Percentiles rank a stretch among this genome's conserved stretches.
Evolutionary conservation across 2,888 invertebrate species (phyloP).

Genomic region (Candidula unifasciata): DNA sequence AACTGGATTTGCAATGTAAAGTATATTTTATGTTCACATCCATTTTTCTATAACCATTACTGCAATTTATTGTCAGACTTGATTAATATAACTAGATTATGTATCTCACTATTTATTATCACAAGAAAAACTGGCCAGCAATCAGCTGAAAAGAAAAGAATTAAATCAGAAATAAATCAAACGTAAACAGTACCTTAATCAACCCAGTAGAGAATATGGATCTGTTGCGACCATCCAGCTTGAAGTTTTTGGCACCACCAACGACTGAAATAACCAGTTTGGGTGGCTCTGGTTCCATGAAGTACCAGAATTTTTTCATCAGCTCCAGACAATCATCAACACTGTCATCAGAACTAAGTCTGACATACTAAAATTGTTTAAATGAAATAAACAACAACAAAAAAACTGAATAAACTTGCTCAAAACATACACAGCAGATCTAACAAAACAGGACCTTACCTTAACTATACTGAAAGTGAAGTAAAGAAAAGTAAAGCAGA

Average conservation of each 20-base stretch:
- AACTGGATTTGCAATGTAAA: too few relatives aligned
- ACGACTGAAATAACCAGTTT: slow-evolving; percentile 78
- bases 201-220: slow-evolving; percentile 76
- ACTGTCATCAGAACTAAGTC: slow-evolving; percentile 73
- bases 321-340: slow-evolving; percentile 72
- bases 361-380: slow-evolving; percentile 72
- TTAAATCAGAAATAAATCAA: too few relatives aligned
- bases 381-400: background rate
- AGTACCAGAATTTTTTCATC: slow-evolving; percentile 75
- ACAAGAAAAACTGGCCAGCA: too few relatives aligned
- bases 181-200: slow-evolving; percentile 71
- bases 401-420: background rate
- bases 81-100: too few relatives aligned
- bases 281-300: slow-evolving; percentile 75
- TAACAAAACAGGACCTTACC: too few relatives aligned
- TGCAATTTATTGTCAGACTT: too few relatives aligned
- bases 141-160: too few relatives aligned
- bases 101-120: too few relatives aligned
- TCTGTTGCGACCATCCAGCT: slow-evolving; percentile 77
- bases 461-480: background rate
- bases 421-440: background rate
- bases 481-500: background rate
- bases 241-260: slow-evolving; percentile 79
- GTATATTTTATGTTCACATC: too few relatives aligned
- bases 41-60: too few relatives aligned